phyloP scores from a whole-genome alignment of 2,113 vertebrate species.

The Pseudois nayaur region DNA sequence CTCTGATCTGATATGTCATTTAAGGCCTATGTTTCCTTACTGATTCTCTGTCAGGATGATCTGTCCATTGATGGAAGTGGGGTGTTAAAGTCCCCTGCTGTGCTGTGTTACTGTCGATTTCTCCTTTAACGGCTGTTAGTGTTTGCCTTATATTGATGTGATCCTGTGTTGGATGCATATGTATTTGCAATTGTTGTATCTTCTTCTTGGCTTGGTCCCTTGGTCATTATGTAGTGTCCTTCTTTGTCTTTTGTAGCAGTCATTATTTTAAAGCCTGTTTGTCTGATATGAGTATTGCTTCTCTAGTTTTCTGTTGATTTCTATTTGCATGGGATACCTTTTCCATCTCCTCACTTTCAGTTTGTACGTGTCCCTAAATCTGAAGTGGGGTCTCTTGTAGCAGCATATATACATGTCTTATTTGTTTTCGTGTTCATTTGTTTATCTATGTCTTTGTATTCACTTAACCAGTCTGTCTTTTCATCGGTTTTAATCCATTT shows the following conservation, averaged over 20 bases:
- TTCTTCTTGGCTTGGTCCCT: background rate
- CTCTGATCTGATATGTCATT: background rate
- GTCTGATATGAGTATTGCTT: background rate
- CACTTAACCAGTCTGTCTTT: background rate
- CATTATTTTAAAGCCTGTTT: background rate
- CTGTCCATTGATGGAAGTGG: background rate
- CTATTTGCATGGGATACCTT: background rate
- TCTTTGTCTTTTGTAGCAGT: background rate
- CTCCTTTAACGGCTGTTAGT: background rate
- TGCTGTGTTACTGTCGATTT: background rate
- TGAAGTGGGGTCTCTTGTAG: background rate
- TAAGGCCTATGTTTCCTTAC: background rate
- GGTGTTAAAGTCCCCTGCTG: background rate
- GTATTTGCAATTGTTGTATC: background rate
- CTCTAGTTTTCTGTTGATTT: background rate
- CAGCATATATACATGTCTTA: background rate
- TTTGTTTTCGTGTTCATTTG: background rate
- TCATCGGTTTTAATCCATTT: background rate
- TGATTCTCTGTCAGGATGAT: background rate
- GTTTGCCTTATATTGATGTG: background rate
- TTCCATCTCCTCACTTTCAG: background rate
- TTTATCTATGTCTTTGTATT: background rate
- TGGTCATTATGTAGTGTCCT: background rate
- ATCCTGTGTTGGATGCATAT: background rate
- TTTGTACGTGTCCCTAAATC: background rate